Percentiles rank a stretch among this genome's conserved stretches.
phyloP scores from a whole-genome alignment of 2,888 invertebrate genomes.

The Anarsia innoxiella region DNA sequence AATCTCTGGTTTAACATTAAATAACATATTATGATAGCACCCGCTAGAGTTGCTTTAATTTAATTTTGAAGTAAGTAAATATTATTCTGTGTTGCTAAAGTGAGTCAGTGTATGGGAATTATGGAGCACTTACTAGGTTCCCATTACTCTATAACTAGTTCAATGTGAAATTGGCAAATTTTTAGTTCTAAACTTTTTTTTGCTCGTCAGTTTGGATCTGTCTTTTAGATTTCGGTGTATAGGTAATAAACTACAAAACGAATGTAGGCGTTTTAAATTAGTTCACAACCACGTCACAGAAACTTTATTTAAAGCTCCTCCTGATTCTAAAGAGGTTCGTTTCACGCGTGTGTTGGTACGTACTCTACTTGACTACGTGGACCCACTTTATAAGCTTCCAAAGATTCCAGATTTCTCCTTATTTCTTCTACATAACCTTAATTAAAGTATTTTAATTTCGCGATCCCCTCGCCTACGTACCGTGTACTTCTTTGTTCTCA shows the following conservation, averaged over 20 bases:
- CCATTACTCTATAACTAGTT: no score
- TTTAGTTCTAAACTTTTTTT: no score
- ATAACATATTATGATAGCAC: conserved; percentile 2
- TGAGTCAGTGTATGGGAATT: no score
- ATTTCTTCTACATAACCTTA: conserved; percentile 39
- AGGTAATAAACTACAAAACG: conserved; percentile 42
- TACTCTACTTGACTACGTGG: conserved; percentile 27
- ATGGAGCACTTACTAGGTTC: no score
- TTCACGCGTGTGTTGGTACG: conserved; percentile 41
- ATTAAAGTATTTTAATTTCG: conserved; percentile 53
- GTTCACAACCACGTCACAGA: conserved; percentile 32
- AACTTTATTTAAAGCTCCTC: conserved; percentile 36
- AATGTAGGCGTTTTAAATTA: conserved; percentile 38
- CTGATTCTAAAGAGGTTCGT: conserved; percentile 38
- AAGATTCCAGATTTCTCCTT: conserved; percentile 37
- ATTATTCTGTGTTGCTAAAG: no score
- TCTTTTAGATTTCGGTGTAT: no score
- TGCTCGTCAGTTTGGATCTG: no score
- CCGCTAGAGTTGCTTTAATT: not conserved
- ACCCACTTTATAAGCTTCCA: conserved; percentile 36
- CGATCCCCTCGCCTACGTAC: conserved; percentile 30
- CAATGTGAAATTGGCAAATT: no score
- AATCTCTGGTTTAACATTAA: conserved; percentile 8
- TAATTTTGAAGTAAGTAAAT: no score
- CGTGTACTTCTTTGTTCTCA: conserved; percentile 44